Conservation (phyloP, 2,888 invertebrate genomes). For the Crocallis elinguaria region DNA sequence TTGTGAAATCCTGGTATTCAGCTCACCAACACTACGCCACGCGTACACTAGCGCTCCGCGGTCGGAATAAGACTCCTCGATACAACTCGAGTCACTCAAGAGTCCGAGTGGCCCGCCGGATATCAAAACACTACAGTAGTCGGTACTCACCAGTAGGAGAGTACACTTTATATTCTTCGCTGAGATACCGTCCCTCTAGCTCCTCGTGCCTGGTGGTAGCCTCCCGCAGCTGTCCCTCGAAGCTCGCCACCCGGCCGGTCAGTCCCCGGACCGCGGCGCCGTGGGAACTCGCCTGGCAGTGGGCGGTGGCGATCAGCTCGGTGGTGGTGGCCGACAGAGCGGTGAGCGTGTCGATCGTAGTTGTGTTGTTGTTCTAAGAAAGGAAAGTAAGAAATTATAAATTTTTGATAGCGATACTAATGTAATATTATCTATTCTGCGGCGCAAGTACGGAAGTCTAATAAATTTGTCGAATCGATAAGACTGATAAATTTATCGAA, state of each 20-base stretch:
- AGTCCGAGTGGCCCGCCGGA: too few relatives aligned
- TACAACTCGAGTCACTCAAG: too few relatives aligned
- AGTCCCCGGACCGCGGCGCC: not conserved
- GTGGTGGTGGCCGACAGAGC: conserved; percentile 1
- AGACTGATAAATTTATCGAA: too few relatives aligned
- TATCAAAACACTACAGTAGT: too few relatives aligned
- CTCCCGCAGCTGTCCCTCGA: conserved; percentile 17
- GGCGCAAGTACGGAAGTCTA: too few relatives aligned
- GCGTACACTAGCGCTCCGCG: too few relatives aligned
- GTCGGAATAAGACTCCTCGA: too few relatives aligned
- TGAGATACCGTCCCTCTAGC: conserved; percentile 58
- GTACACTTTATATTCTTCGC: conserved; percentile 64
- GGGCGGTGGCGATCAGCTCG: not conserved
- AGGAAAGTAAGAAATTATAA: not conserved
- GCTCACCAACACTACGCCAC: too few relatives aligned
- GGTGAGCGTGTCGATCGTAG: conserved; percentile 20
- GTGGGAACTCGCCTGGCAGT: not conserved
- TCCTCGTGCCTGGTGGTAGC: conserved; percentile 41
- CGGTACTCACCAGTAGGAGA: conserved; percentile 66
- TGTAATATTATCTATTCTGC: too few relatives aligned
- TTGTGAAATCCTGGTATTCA: too few relatives aligned
- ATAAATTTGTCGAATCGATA: too few relatives aligned
- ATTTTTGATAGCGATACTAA: not conserved
- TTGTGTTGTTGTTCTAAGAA: conserved; percentile 42
- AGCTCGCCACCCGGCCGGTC: not conserved